These are phyloP conservation scores for Aurelia aurita DNA, from an alignment of 30 jellyfish, hydroid and myxozoan species.

Conservation along the genomic window DNA sequence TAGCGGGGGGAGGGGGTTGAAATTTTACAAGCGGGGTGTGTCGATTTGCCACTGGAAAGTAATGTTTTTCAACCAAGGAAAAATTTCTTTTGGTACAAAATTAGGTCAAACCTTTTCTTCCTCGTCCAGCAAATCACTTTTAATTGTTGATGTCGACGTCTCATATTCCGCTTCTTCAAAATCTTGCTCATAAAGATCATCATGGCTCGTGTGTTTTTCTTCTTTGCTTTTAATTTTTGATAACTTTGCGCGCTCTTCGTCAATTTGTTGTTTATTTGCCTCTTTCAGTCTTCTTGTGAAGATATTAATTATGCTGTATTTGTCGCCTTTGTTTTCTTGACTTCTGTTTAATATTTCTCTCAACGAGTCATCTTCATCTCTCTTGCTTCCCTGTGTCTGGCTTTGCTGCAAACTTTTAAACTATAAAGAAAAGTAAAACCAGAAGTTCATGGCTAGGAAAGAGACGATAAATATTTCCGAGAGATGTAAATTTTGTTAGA, in stretches of 20 bases:
- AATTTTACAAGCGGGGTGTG: no score
- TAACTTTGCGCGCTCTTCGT: constrained; percentile 1
- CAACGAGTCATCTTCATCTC: neutral
- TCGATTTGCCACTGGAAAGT: no score
- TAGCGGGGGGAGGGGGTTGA: no score
- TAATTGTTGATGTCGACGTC: constrained; percentile 30
- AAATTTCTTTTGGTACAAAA: neutral
- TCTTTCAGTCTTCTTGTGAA: constrained; percentile 56
- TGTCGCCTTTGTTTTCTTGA: constrained; percentile 31
- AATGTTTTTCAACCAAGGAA: no score
- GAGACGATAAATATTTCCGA: no score
- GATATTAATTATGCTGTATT: constrained; percentile 71
- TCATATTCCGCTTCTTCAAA: constrained; percentile 67
- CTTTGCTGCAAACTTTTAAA: constrained; percentile 36
- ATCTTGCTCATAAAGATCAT: constrained; percentile 60
- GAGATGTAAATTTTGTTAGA: no score
- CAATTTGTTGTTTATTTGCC: constrained; percentile 20
- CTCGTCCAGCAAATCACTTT: constrained; percentile 7
- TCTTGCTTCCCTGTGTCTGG: constrained; percentile 1
- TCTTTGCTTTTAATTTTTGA: neutral
- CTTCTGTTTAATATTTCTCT: neutral
- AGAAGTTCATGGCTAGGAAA: neutral
- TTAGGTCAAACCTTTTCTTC: neutral
- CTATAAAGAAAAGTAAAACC: constrained; percentile 1
- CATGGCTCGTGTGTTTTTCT: neutral